phyloP scores from a whole-genome alignment of 2,113 vertebrate genomes.

The Oxygymnocypris stewartii region DNA sequence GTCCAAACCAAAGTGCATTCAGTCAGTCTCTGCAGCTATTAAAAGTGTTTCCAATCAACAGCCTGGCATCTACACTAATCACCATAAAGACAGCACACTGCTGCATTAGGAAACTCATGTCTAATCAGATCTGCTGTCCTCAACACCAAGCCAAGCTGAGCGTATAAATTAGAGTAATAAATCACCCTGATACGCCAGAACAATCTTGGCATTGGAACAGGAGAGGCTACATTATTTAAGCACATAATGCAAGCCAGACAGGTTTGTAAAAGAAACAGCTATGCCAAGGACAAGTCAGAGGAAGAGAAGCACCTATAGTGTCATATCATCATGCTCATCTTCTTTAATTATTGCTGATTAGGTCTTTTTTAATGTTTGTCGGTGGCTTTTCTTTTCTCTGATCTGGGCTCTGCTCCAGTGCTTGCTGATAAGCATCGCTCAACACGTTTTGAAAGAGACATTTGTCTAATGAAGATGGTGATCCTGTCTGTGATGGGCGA shows the following conservation, averaged over 20 bases:
- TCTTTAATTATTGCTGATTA: slow-evolving; percentile 14
- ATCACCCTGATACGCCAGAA: slow-evolving; percentile 34
- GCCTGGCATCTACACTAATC: not conserved
- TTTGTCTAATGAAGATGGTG: slow-evolving; percentile 31
- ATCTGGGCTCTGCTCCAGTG: slow-evolving; percentile 6
- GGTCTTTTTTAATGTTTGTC: not conserved
- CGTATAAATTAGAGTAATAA: slow-evolving; percentile 49
- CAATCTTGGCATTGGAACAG: slow-evolving; percentile 28
- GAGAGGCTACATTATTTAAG: not conserved
- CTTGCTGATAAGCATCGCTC: slow-evolving; percentile 10
- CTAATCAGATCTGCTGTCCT: slow-evolving; percentile 45
- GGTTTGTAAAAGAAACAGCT: not conserved
- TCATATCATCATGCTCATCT: not conserved
- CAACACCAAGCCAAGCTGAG: slow-evolving; percentile 26
- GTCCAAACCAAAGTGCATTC: not conserved
- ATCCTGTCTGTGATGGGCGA: slow-evolving; percentile 32
- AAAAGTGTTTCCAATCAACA: slow-evolving; percentile 26
- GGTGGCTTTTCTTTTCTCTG: not conserved
- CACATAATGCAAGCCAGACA: not conserved
- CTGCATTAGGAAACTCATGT: slow-evolving; percentile 34
- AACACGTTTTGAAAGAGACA: slow-evolving; percentile 16
- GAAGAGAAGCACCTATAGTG: not conserved
- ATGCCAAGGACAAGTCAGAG: slow-evolving; percentile 18
- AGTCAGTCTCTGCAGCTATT: slow-evolving; percentile 19
- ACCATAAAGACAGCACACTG: slow-evolving; percentile 20